A percentile compares a stretch with the other conserved stretches of the same genome.
These are phyloP conservation scores for Odontomachus brunneus DNA, from an alignment of 1,140 invertebrate species.

Conservation along the genomic window DNA sequence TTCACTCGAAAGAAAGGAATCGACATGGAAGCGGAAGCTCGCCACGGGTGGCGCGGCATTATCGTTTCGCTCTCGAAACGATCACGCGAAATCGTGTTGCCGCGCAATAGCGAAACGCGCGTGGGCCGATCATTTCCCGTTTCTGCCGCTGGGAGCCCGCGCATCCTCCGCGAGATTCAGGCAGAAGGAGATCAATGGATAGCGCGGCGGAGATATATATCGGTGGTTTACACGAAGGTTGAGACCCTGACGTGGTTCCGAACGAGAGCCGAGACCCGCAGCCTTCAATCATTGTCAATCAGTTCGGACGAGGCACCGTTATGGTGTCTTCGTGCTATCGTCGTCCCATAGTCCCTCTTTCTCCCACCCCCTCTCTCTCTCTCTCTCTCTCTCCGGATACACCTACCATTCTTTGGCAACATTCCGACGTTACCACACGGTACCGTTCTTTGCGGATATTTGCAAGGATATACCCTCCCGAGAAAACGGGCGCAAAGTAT, in stretches of 20 bases:
- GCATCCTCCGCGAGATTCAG: slow-evolving; percentile 27
- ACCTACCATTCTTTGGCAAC: slow-evolving; percentile 73
- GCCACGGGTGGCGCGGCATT: slow-evolving; percentile 46
- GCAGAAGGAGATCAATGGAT: slow-evolving; percentile 50
- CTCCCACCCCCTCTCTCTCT: slow-evolving; percentile 33
- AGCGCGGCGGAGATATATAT: slow-evolving; percentile 54
- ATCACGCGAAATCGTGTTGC: slow-evolving; percentile 62
- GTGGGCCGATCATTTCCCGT: slow-evolving; percentile 50
- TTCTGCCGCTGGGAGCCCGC: slow-evolving; percentile 46
- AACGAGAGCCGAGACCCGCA: slow-evolving; percentile 59
- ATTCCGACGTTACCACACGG: slow-evolving; percentile 65
- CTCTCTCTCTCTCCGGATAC: slow-evolving; percentile 47
- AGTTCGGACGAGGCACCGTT: slow-evolving; percentile 77
- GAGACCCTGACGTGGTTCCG: slow-evolving; percentile 21
- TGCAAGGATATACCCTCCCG: not conserved
- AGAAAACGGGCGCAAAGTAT: too few species aligned
- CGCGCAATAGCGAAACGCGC: slow-evolving; percentile 37
- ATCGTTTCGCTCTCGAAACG: slow-evolving; percentile 26
- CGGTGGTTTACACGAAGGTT: slow-evolving; percentile 54
- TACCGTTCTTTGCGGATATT: slow-evolving; percentile 70
- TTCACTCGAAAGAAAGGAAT: slow-evolving; percentile 10
- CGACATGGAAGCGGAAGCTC: slow-evolving; percentile 24
- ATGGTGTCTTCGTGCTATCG: slow-evolving; percentile 68
- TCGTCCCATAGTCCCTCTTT: slow-evolving; percentile 47
- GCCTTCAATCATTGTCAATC: slow-evolving; percentile 82